Base-by-base conservation (phyloP, 2,113 vertebrate genomes). In the Thryonomys swinderianus region DNA sequence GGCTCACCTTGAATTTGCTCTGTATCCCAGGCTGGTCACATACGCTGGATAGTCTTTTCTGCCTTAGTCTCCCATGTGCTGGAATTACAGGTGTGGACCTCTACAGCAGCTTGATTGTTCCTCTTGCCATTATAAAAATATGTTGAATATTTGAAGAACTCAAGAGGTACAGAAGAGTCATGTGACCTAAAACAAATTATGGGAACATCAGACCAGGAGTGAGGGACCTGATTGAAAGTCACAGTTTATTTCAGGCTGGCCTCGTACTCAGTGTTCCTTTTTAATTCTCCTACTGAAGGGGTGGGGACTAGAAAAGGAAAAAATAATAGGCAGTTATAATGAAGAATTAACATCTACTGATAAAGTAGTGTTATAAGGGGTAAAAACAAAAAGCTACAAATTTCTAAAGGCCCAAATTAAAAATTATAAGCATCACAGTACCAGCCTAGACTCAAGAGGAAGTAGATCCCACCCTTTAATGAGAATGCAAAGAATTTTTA, bases 391-490 rank as follows among this genome's bases (percentile, higher is more conserved):
- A 90, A 93, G 45, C 55, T 62, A 66, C 37, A 87, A 12, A 48
- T 76, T 48, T 93, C 25, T 64, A 79, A 67, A 66, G 17, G 57
- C n/a, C 53, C 86, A 45, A 13, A 57, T 61, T 32, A 74, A 42
- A 88, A 95, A 80, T 88, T 45, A 78, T 42, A n/a, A 85, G 86
- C 18, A 12, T 87, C 62, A 73, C 32, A 88, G n/a, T 85, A 42
- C 18, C 40, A 59, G n/a, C 37, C 23, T 27, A 66, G 21, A 34
- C 21, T 37, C 16, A 79, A n/a, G 45, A 37, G 17, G 34, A 74
- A 85, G 45, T 40, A 55, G n/a, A 79, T 20, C 25, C 37, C 7
- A 74, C 14, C 32, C 17, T 55, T 90, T 10, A 80, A 0, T 14
- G 18, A 30, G 0, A 48, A 34, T 81, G 6, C 23, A 88, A 69